These are phyloP conservation scores for Sclerodermus sp. DNA, from an alignment of 2,888 invertebrate species.

Conservation along the genomic window DNA sequence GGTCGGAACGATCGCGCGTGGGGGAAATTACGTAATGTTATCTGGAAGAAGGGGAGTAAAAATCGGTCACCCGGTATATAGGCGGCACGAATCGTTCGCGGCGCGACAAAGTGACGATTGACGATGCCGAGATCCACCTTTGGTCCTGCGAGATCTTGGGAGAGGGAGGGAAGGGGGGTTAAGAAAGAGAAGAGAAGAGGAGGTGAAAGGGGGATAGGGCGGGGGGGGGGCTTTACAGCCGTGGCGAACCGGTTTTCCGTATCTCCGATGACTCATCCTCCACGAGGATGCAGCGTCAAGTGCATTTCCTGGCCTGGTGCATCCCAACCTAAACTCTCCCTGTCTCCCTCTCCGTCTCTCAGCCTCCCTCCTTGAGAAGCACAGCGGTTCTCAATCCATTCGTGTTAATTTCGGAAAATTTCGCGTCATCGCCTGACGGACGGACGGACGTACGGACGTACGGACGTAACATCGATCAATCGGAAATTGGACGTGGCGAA, in stretches of 20 bases:
- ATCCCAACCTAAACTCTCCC: constrained; percentile 31
- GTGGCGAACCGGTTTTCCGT: constrained; percentile 54
- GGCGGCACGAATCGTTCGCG: constrained; percentile 16
- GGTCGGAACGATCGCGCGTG: neutral
- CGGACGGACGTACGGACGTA: no score
- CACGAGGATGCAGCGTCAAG: constrained; percentile 48
- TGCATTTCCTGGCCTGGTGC: constrained; percentile 53
- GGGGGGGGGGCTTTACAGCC: constrained; percentile 24
- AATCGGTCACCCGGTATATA: constrained; percentile 21
- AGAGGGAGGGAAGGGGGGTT: constrained; percentile 19
- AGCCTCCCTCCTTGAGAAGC: constrained; percentile 5
- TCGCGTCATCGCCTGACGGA: no score
- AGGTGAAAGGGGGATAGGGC: constrained; percentile 2
- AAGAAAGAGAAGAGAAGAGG: constrained; percentile 11
- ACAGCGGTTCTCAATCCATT: constrained; percentile 25
- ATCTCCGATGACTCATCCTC: constrained; percentile 56
- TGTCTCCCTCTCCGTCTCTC: constrained; percentile 10
- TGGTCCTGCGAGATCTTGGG: constrained; percentile 18
- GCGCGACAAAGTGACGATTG: constrained; percentile 41
- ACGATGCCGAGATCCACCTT: constrained; percentile 26
- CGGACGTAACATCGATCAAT: no score
- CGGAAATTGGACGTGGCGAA: no score
- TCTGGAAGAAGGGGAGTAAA: neutral
- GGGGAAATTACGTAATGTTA: no score
- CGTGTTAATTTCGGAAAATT: no score